Evolutionary conservation across 2,113 vertebrate genomes (phyloP), one percentile per base, ranked within the genome.

Genomic region (Panurus biarmicus): DNA sequence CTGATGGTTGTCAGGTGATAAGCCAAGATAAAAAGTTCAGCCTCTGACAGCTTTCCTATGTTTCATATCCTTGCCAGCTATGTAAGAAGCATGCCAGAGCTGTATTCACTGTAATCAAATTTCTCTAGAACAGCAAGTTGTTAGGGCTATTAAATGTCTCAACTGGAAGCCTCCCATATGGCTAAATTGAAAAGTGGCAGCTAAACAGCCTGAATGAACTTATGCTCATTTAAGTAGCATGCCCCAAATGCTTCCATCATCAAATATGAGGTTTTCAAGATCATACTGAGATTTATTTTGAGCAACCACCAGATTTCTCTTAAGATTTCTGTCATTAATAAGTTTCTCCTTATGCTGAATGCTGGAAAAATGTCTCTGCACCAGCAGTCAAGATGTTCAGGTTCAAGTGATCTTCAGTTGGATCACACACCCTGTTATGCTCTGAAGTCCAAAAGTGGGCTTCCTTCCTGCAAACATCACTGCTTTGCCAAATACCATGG

Each of bases 71-170:
- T 64, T 93, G 85, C 80, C 86, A 80, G 60, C 33, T 81, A 58
- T 36, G 53, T 53, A 73, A 95, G 47, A 60, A 72, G 45, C 75
- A 70, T 80, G 61, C 62, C 79, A 84, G 58, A 91, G 29, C 51
- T 96, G 8, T 79, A 90, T 93, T 94, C 83, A 70, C 50, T 50
- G 14, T 86, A 96, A 97, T 83, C 83, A 90, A 88, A 96, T 96
- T 95, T 96, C 83, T 94, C 38, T 73, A 81, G 62, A 97, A 92
- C 22, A 87, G 79, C 51, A 96, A 93, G 66, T 87, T 94, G 82
- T 98, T 97, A 95, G 33, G 53, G 66, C 85, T 94, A 91, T 95
- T 96, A 96, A 95, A 79, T 83, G 72, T 91, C 67, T 81, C 80
- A 81, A 78, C 89, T 90, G 93, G 85, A 97, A 97, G 92, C 48